Percentiles rank a stretch among this genome's conserved stretches.
phyloP scores from a whole-genome alignment of 2,113 vertebrate genomes.

The Platichthys flesus region DNA sequence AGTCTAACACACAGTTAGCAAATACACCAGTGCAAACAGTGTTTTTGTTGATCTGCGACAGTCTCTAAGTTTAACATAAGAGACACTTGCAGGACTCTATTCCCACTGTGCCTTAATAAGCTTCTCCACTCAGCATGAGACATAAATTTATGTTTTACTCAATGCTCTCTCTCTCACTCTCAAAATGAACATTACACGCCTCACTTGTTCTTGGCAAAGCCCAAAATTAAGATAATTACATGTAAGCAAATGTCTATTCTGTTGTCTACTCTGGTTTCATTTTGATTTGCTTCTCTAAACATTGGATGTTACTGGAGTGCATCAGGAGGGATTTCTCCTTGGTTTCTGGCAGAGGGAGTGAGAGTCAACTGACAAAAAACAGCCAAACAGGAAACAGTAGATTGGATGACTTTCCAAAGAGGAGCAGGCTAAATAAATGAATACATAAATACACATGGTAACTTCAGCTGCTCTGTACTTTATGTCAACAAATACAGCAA shows the following conservation, averaged over 20 bases:
- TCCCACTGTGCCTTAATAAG: constrained; percentile 2
- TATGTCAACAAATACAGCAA: neutral
- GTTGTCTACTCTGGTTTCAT: neutral
- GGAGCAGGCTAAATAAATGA: neutral
- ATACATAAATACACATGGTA: neutral
- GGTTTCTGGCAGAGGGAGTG: neutral
- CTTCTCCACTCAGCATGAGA: constrained; percentile 13
- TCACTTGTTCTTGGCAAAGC: neutral
- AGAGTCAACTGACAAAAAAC: neutral
- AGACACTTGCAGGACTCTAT: neutral
- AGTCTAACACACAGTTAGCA: constrained; percentile 28
- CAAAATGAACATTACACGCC: neutral
- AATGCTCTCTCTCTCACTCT: neutral
- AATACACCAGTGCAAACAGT: constrained; percentile 34
- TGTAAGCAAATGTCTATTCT: neutral
- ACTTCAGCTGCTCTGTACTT: too few relatives aligned
- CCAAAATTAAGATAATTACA: neutral
- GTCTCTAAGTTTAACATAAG: constrained; percentile 27
- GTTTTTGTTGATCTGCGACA: constrained; percentile 15
- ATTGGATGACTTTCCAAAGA: neutral
- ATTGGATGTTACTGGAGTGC: neutral
- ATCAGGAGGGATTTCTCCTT: neutral
- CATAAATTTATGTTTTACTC: neutral
- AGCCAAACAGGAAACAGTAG: constrained; percentile 1
- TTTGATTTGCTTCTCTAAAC: neutral